Percentiles rank a stretch among this genome's conserved stretches.
Conservation (phyloP, 2,888 invertebrate genomes). For the Saturnia pavonia region DNA sequence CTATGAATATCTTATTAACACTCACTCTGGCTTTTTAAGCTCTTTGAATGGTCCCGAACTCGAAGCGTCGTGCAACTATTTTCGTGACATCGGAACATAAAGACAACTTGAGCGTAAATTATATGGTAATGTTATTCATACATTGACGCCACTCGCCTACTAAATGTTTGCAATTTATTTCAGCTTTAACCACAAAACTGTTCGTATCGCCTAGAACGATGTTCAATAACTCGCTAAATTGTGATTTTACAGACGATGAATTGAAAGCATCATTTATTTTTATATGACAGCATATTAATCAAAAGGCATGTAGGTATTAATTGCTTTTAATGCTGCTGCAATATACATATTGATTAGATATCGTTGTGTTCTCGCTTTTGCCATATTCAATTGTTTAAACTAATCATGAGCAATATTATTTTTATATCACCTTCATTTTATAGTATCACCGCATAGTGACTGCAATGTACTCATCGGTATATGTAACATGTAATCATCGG, state of each 20-base stretch:
- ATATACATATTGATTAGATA: too few species aligned
- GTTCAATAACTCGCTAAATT: neutral
- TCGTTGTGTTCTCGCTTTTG: too few species aligned
- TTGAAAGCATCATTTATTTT: neutral
- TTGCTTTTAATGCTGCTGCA: too few species aligned
- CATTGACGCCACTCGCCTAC: constrained; percentile 22
- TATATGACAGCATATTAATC: too few species aligned
- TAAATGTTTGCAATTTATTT: constrained; percentile 15
- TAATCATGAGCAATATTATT: too few species aligned
- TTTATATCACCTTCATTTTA: too few species aligned
- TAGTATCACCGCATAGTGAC: too few species aligned
- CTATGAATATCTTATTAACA: neutral
- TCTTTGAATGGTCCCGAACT: neutral
- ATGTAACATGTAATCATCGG: too few species aligned
- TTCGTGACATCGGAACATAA: constrained; percentile 15
- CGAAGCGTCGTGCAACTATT: neutral
- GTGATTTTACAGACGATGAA: neutral
- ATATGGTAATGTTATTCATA: constrained; percentile 34
- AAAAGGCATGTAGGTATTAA: too few species aligned
- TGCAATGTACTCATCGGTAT: too few species aligned
- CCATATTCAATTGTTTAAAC: too few species aligned
- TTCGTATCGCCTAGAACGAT: neutral
- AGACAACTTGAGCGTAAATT: constrained; percentile 23
- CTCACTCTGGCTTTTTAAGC: neutral
- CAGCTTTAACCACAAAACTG: constrained; percentile 6